Base-by-base conservation (phyloP, 2,113 vertebrate species). In the Phylloscopus trochilus region DNA sequence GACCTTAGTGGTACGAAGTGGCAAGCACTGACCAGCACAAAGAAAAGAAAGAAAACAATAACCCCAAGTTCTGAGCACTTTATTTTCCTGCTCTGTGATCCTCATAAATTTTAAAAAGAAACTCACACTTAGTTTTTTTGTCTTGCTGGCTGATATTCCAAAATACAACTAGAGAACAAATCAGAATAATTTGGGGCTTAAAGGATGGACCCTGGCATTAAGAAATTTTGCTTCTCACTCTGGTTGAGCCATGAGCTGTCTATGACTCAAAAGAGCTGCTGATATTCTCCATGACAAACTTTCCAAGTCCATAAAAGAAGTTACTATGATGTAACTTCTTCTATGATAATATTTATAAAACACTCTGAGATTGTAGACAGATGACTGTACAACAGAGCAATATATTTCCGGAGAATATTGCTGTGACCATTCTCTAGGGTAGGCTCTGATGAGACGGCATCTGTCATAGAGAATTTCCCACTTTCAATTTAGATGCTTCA, bases 211-310 rank as follows among this genome's bases (percentile, higher is more conserved):
- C 3, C 21, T 17, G 17, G 4, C 11, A 53, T 89, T 80, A 83
- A 43, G 56, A 93, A 83, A 67, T 78, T 70, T 89, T 86, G 7
- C 28, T 92, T 19, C 60, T 68, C 33, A 23, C 81, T 76, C 49
- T 64, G 8, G 10, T 60, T 83, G 33, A 68, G 9, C 30, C 41
- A 64, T 55, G 56, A 86, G 39, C 64, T 80, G 35, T 41, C 58
- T 83, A 9, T 92, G 81, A 90, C 68, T 93, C 80, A 90, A 88
- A 77, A 67, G 26, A 78, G 28, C 7, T 64, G 22, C 63, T 83
- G 64, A 83, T 86, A 88, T 82, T 83, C 37, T 93, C 86, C 83
- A 78, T 78, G 49, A 88, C 90, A 92, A 88, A 90, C 8, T 83
- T 92, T 60, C 69, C 7, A 11, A 63, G 62, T 67, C 27, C 1